phyloP scores from a whole-genome alignment of 92 coral and sea anemone species.

The Bergia puertoricense region DNA sequence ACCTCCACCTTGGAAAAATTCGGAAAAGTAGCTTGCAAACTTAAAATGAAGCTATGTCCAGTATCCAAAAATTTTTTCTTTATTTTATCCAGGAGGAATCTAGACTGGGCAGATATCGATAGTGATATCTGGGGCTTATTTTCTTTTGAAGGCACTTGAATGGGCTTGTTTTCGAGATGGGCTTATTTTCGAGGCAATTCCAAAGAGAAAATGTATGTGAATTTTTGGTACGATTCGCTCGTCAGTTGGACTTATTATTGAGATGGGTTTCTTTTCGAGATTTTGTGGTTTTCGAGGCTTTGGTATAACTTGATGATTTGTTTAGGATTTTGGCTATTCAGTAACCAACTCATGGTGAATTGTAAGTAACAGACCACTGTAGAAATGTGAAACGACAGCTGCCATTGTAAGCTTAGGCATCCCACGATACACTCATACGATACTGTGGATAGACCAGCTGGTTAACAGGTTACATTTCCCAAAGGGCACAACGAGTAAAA shows the following conservation, averaged over 20 bases:
- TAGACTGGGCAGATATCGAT: slow-evolving; percentile 16
- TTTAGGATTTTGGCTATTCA: slow-evolving; percentile 22
- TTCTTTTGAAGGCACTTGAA: slow-evolving; percentile 30
- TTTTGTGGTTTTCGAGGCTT: slow-evolving; percentile 33
- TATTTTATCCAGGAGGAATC: slow-evolving; percentile 35
- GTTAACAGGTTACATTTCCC: slow-evolving; percentile 24
- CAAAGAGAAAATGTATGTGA: slow-evolving; percentile 22
- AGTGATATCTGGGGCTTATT: slow-evolving; percentile 38
- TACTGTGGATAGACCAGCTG: slow-evolving; percentile 39
- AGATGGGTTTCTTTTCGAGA: background rate
- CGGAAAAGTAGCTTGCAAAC: slow-evolving; percentile 40
- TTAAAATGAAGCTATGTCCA: slow-evolving; percentile 37
- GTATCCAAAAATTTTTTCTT: slow-evolving; percentile 39
- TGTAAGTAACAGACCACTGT: slow-evolving; percentile 25
- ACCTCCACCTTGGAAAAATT: too few species aligned
- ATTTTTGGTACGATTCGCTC: slow-evolving; percentile 17
- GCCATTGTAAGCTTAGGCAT: slow-evolving; percentile 32
- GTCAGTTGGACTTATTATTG: background rate
- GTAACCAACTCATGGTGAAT: slow-evolving; percentile 25
- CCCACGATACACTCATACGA: slow-evolving; percentile 21
- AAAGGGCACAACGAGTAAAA: too few species aligned
- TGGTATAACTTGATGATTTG: slow-evolving; percentile 27
- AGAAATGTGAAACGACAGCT: slow-evolving; percentile 34
- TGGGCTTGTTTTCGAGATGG: background rate
- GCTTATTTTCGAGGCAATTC: slow-evolving; percentile 27